These are phyloP conservation scores for Coccyzus lansbergi DNA, from an alignment of 2,797 vertebrate genomes.

Conservation along the genomic window DNA sequence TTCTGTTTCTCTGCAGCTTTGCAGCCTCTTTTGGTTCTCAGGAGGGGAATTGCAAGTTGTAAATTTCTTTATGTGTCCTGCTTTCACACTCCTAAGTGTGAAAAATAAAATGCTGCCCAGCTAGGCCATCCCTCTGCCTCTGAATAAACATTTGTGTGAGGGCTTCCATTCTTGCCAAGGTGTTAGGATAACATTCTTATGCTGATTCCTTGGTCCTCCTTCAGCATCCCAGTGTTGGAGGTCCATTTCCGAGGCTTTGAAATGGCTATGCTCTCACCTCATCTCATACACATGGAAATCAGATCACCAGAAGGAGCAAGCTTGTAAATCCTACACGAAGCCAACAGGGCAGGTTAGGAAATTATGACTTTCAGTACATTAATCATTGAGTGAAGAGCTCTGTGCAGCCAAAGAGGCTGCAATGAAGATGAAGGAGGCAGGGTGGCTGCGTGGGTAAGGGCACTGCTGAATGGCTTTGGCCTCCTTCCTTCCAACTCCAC, in stretches of 20 bases:
- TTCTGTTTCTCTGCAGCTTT: slow-evolving; percentile 16
- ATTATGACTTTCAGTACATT: not conserved
- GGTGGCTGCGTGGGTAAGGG: not conserved
- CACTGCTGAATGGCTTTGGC: not conserved
- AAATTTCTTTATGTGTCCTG: slow-evolving; percentile 16
- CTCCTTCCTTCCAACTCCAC: not conserved
- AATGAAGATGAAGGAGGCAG: not conserved
- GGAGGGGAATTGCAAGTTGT: slow-evolving; percentile 1
- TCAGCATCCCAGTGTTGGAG: slow-evolving; percentile 42
- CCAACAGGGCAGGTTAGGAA: slow-evolving; percentile 14
- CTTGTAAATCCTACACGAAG: not conserved
- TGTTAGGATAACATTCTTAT: slow-evolving; percentile 74
- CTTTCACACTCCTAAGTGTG: slow-evolving; percentile 49
- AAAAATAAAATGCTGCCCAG: slow-evolving; percentile 52
- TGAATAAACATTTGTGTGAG: slow-evolving; percentile 66
- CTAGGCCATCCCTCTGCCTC: slow-evolving; percentile 17
- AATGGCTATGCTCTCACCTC: slow-evolving; percentile 67
- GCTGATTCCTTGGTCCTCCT: slow-evolving; percentile 53
- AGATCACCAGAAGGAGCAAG: slow-evolving; percentile 41
- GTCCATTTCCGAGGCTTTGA: slow-evolving; percentile 71
- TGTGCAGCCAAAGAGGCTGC: not conserved
- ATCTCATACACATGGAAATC: slow-evolving; percentile 69
- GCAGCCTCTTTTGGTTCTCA: slow-evolving; percentile 17
- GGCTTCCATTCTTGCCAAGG: slow-evolving; percentile 57
- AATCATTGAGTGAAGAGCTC: not conserved